These are phyloP conservation scores for Drosophila parthenogenetica DNA, from an alignment of 2,888 invertebrate genomes.

Conservation along the genomic window DNA sequence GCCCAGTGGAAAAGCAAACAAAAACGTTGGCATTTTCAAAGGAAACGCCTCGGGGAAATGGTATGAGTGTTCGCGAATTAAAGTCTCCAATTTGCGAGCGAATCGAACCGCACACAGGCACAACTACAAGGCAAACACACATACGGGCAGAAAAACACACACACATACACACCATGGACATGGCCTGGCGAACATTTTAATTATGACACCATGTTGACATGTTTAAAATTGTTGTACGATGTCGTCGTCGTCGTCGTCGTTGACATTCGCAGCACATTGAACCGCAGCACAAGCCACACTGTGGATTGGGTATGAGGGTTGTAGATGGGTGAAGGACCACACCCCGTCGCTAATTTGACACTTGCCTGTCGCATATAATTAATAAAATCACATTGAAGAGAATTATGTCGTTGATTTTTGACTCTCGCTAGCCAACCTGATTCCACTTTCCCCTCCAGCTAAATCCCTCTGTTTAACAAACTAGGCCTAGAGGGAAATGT, in stretches of 20 bases:
- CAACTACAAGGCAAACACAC: constrained; percentile 39
- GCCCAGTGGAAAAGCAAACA: constrained; percentile 52
- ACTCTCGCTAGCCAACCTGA: constrained; percentile 13
- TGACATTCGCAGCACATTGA: constrained; percentile 68
- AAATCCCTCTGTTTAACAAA: constrained; percentile 10
- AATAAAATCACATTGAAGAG: constrained; percentile 76
- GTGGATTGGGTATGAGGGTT: background rate
- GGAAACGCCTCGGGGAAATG: constrained; percentile 49
- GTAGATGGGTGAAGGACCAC: constrained; percentile 19
- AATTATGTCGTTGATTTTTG: constrained; percentile 68
- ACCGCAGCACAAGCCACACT: constrained; percentile 65
- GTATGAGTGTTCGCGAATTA: constrained; percentile 35
- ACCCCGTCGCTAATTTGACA: constrained; percentile 70
- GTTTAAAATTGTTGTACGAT: constrained; percentile 72
- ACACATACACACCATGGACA: constrained; percentile 20
- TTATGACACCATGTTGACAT: constrained; percentile 80
- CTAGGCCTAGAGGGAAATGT: constrained; percentile 4
- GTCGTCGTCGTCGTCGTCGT: constrained; percentile 35
- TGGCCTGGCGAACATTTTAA: constrained; percentile 72
- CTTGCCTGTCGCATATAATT: constrained; percentile 76
- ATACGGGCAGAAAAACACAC: constrained; percentile 1
- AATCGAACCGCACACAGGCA: constrained; percentile 47
- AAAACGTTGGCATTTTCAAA: constrained; percentile 47
- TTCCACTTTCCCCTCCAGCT: constrained; percentile 6
- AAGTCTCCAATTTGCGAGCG: constrained; percentile 59